Conservation (phyloP, 2,113 vertebrate species). For the Hippocampus guttulatus region DNA sequence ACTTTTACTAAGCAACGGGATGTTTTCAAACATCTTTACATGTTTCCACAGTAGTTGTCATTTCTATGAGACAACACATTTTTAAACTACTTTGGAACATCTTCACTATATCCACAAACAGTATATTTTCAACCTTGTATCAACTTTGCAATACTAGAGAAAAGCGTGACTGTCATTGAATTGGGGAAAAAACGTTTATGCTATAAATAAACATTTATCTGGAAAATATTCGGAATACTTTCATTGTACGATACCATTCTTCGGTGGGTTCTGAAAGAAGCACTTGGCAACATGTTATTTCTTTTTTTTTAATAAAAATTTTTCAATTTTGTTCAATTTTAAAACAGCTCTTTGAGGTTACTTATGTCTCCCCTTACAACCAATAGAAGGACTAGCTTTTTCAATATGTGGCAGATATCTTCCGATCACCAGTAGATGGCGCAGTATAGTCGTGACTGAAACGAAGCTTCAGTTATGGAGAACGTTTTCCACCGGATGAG, state of each 20-base stretch:
- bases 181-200: neutral
- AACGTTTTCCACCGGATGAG: neutral
- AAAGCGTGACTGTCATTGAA: neutral
- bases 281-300: slow-evolving; percentile 12
- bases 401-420: neutral
- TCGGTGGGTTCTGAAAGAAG: neutral
- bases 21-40: slow-evolving; percentile 5
- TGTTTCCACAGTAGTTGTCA: neutral
- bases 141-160: slow-evolving; percentile 36
- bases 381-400: neutral
- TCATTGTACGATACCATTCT: slow-evolving; percentile 3
- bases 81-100: slow-evolving; percentile 6
- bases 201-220: neutral
- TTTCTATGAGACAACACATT: slow-evolving; percentile 35
- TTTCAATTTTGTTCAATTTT: slow-evolving; percentile 15
- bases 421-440: slow-evolving; percentile 39
- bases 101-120: neutral
- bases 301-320: slow-evolving; percentile 36
- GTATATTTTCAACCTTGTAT: slow-evolving; percentile 6
- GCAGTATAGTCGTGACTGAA: slow-evolving; percentile 9
- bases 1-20: slow-evolving; percentile 11
- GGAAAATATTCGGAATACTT: slow-evolving; percentile 6
- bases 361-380: neutral
- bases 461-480: neutral
- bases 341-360: neutral